A percentile compares a stretch with the other conserved stretches of the same genome.
Evolutionary conservation across 2,113 vertebrate genomes (phyloP).

Genomic region (Nyctibius bracteatus): DNA sequence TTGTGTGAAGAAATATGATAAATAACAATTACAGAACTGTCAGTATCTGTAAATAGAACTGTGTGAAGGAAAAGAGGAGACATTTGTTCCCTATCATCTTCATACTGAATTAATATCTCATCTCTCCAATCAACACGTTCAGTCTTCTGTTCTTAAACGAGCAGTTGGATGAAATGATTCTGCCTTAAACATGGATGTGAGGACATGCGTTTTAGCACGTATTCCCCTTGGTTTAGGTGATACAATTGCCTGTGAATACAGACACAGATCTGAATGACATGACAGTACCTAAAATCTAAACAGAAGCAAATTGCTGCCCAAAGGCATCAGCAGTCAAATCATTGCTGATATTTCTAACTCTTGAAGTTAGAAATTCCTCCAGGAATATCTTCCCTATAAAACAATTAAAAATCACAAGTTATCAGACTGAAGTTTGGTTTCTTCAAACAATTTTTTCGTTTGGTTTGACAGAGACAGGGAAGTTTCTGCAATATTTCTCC

Average conservation of each 20-base stretch:
- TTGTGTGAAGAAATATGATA: background rate
- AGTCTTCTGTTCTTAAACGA: background rate
- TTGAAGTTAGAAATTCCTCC: background rate
- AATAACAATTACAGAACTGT: constrained; percentile 1
- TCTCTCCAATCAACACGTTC: background rate
- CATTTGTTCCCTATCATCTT: background rate
- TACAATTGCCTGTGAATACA: background rate
- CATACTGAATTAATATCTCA: background rate
- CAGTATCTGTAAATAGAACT: background rate
- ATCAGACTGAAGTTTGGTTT: background rate
- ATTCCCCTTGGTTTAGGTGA: background rate
- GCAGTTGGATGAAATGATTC: background rate
- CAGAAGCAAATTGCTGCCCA: constrained; percentile 18
- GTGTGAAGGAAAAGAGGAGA: background rate
- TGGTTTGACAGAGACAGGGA: background rate
- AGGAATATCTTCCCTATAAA: background rate
- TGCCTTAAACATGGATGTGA: background rate
- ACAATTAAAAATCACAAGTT: background rate
- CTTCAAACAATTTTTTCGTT: background rate
- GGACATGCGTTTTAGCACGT: background rate
- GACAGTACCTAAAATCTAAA: background rate
- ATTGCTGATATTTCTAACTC: constrained; percentile 23
- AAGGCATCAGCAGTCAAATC: background rate
- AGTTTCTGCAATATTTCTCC: background rate
- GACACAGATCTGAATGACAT: background rate